Evolutionary conservation across 2,888 invertebrate species (phyloP).

Genomic region (Halictus quadricinctus): DNA sequence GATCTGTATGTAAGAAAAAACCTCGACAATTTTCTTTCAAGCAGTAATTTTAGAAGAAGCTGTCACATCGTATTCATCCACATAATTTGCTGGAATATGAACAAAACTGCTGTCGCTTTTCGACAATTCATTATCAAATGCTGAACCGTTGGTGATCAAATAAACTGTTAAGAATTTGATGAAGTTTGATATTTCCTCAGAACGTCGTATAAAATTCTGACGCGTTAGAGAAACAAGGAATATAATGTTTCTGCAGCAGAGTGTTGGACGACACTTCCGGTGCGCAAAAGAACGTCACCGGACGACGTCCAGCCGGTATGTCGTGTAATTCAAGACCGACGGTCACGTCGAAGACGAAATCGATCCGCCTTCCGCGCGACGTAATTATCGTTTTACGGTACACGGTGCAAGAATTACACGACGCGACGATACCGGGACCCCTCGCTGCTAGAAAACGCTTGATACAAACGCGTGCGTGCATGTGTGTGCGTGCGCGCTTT

Average conservation of each 20-base stretch:
- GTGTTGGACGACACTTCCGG: not conserved
- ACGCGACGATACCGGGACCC: not conserved
- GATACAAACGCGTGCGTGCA: not conserved
- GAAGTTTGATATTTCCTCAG: no score
- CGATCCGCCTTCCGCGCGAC: constrained; percentile 61
- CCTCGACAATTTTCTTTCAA: no score
- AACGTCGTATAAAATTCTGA: not conserved
- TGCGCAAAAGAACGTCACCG: not conserved
- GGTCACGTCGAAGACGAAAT: constrained; percentile 56
- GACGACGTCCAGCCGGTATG: not conserved
- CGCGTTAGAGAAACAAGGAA: no score
- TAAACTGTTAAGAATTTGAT: no score
- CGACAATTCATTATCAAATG: no score
- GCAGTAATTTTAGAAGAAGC: no score
- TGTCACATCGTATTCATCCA: no score
- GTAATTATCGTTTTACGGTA: constrained; percentile 63
- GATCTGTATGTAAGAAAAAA: no score
- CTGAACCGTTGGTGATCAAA: no score
- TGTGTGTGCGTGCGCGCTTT: not conserved
- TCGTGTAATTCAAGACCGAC: constrained; percentile 48
- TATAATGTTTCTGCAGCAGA: not conserved
- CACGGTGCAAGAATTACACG: constrained; percentile 49
- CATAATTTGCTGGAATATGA: no score
- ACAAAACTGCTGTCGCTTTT: no score
- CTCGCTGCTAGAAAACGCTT: not conserved